Base-by-base conservation (phyloP, 2,797 vertebrate species). In the Bucorvus abyssinicus region DNA sequence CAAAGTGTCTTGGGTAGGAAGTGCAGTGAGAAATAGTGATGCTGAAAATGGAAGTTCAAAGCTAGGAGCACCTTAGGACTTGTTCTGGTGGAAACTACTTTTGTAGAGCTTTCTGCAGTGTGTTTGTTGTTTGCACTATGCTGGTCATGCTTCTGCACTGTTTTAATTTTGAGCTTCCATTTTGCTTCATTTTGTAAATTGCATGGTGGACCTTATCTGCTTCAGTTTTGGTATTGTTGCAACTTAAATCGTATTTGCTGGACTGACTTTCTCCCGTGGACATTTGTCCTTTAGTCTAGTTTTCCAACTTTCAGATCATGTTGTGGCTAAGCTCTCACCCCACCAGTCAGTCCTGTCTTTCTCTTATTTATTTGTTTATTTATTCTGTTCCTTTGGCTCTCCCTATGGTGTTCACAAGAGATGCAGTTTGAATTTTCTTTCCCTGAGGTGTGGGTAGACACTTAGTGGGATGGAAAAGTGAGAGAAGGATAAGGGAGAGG, bases 31-130 rank as follows among this genome's bases (percentile, higher is more conserved):
- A 93, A 80, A 68, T 20, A 53, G 59, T 83, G 89, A 84, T 94
- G 73, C 85, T 94, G 74, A 94, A 96, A 95, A 64, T 50, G 71
- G 60, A 75, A 89, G 12, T 74, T 95, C 55, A 89, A 42, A 96
- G 30, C 34, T 45, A 77, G 56, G 70, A 76, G 29, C 84, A 68
- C 32, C 50, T 88, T 87, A 83, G 23, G 40, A 60, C 6, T 69
- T 86, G 8, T 8, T 59, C 2, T 47, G 20, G 15, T 65, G 27
- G 68, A 40, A 90, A 26, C 6, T 67, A 17, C 23, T 88, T 80
- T 70, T 4, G 1, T 42, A 71, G 50, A 71, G 38, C 10, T 49
- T 81, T 93, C 70, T 73, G 29, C 14, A 27, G 9, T 18, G 10
- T 34, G 11, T 6, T 50, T 88, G 77, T 73, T 88, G 14, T 78